Conservation (phyloP, 2,113 vertebrate species). For the Talpa occidentalis region DNA sequence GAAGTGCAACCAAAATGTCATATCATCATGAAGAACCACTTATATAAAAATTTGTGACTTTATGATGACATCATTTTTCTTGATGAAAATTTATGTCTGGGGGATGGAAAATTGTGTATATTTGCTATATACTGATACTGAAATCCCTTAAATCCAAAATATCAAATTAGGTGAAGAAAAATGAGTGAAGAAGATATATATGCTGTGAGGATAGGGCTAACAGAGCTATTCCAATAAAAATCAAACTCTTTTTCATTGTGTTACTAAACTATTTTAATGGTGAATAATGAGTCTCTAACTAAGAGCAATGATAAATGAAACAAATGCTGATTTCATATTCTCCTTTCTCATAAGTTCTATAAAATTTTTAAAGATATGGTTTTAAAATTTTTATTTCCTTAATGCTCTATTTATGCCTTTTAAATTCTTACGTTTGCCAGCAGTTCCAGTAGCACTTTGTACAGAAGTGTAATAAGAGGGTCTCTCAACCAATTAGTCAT, state of each 20-base stretch:
- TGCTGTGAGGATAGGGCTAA: neutral
- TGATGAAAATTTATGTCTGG: neutral
- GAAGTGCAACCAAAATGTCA: neutral
- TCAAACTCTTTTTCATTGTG: neutral
- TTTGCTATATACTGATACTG: neutral
- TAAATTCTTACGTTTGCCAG: neutral
- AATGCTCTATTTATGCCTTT: neutral
- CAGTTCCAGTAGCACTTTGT: neutral
- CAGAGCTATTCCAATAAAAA: neutral
- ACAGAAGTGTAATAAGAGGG: neutral
- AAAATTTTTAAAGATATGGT: neutral
- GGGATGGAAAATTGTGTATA: neutral
- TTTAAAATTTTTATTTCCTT: constrained; percentile 20
- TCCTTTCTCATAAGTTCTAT: neutral
- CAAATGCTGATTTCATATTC: neutral
- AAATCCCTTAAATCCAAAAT: neutral
- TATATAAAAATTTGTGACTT: neutral
- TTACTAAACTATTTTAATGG: neutral
- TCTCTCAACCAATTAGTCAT: neutral
- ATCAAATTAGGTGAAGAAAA: neutral
- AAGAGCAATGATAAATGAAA: neutral
- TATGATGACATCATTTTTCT: neutral
- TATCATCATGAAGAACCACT: neutral
- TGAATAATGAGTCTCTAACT: neutral
- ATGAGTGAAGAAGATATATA: neutral